A percentile compares a stretch with the other conserved stretches of the same genome.
phyloP scores from a whole-genome alignment of 2,797 vertebrate genomes.

The Enteromius thamalakanensis region DNA sequence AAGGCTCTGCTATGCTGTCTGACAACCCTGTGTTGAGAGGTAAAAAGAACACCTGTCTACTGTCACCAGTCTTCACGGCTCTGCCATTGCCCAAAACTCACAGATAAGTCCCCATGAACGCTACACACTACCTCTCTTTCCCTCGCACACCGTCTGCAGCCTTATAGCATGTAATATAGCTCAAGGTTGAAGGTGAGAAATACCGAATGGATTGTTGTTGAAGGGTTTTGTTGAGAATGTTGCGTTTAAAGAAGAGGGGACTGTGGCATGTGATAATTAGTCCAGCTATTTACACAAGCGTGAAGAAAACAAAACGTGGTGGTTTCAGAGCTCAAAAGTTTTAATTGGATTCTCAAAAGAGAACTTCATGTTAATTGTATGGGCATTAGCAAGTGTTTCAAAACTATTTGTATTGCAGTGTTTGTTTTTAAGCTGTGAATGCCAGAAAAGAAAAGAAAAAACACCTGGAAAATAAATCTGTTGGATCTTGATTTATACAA shows the following conservation, averaged over 20 bases:
- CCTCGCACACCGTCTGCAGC: neutral
- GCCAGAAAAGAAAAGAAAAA: neutral
- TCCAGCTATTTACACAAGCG: constrained; percentile 27
- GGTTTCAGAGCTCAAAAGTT: constrained; percentile 24
- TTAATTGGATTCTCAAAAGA: constrained; percentile 35
- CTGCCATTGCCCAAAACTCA: constrained; percentile 63
- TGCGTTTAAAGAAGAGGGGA: neutral
- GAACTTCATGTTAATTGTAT: constrained; percentile 23
- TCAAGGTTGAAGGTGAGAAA: constrained; percentile 35
- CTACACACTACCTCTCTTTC: neutral
- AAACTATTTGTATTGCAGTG: constrained; percentile 8
- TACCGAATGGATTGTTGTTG: constrained; percentile 37
- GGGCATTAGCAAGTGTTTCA: constrained; percentile 16
- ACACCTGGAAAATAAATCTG: neutral
- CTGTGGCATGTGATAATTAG: constrained; percentile 51
- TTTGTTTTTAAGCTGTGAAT: constrained; percentile 17
- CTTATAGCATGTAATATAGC: constrained; percentile 1
- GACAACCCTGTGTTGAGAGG: constrained; percentile 72
- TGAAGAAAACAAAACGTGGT: constrained; percentile 18
- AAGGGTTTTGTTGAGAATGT: constrained; percentile 33
- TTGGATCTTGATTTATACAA: constrained; percentile 5
- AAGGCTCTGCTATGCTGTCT: constrained; percentile 66
- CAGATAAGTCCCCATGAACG: constrained; percentile 9
- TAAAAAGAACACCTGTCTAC: constrained; percentile 76
- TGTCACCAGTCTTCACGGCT: constrained; percentile 71